Base-by-base conservation (phyloP, 2,888 invertebrate species). In the Autographa gamma region DNA sequence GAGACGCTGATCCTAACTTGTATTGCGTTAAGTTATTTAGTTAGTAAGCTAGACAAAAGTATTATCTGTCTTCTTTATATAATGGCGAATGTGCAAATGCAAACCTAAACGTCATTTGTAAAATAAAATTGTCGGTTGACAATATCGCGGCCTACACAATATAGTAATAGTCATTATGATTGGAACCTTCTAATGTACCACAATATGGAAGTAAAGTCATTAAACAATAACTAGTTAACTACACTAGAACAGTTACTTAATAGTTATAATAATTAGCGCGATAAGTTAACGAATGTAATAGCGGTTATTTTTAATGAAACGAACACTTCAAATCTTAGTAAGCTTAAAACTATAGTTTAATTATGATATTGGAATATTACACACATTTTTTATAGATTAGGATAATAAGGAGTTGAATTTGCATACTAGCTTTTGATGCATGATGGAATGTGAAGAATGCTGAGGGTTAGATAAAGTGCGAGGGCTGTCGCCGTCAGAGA, bases 121-220 rank as follows among this genome's bases (percentile, higher is more conserved):
- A 52, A 71, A 41, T 58, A 63, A 62, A 68, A 54, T 79, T 75
- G 77, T 81, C 86, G 85, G 81, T 84, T 79, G 91, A 92, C 90
- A 92, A 91, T 92, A 92, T 88, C 84, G 89, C 88, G 93, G 94
- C 93, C 93, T 93, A 93, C 84, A 74, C 76, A 56, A 56, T 56
- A 54, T 54, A n/a, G 80, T 73, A 65, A 81, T 81, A 77, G 76
- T 78, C 77, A 73, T 79, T 79, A 74, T 11, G 68, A 74, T 69
- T 32, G 71, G 54, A 71, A 69, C 66, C 69, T 70, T 67, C 34
- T 73, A 73, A 72, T 74, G 54, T 71, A 82, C 66, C 69, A 68
- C 73, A 75, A 43, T 56, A 73, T 80, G 76, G 71, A 69, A 61
- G 70, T 38, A 65, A 74, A 73, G 66, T 67, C 77, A 81, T 77